phyloP scores from a whole-genome alignment of 2,888 invertebrate species.

The Pristionchus maxplancki region DNA sequence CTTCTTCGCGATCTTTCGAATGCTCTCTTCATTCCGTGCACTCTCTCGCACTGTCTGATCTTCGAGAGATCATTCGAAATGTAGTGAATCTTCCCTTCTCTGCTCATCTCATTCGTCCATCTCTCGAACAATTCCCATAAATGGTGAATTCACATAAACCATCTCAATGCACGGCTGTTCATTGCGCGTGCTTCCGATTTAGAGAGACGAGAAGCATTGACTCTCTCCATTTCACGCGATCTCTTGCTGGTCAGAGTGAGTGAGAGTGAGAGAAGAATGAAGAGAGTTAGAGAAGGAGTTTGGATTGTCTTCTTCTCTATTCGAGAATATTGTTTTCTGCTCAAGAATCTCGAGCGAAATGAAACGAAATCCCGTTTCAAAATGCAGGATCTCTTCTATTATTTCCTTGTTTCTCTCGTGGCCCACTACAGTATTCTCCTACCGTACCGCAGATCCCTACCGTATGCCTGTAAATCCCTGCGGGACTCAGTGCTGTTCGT shows the following conservation, averaged over 20 bases:
- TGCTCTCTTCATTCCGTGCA: not conserved
- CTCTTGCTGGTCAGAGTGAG: not conserved
- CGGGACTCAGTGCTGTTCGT: slow-evolving; percentile 50
- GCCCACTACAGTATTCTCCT: not conserved
- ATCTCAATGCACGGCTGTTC: not conserved
- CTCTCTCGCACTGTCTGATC: not conserved
- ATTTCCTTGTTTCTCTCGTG: not conserved
- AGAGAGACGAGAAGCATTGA: not conserved
- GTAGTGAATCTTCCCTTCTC: not conserved
- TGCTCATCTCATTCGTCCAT: not conserved
- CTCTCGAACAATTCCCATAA: slow-evolving; percentile 20
- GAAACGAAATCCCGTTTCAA: not conserved
- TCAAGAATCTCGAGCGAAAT: not conserved
- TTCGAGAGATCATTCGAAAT: not conserved
- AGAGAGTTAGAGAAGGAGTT: not conserved
- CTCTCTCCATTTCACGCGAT: slow-evolving; percentile 14
- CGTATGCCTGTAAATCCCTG: not conserved
- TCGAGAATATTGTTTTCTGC: slow-evolving; percentile 2
- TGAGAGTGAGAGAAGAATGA: not conserved
- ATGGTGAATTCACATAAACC: slow-evolving; percentile 36
- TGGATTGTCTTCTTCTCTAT: not conserved
- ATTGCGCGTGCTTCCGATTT: slow-evolving; percentile 2
- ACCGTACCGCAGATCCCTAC: not conserved
- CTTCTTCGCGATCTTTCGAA: not conserved
- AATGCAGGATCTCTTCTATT: not conserved